Evolutionary conservation across 2,113 vertebrate genomes (phyloP).

Genomic region (Dascyllus trimaculatus): DNA sequence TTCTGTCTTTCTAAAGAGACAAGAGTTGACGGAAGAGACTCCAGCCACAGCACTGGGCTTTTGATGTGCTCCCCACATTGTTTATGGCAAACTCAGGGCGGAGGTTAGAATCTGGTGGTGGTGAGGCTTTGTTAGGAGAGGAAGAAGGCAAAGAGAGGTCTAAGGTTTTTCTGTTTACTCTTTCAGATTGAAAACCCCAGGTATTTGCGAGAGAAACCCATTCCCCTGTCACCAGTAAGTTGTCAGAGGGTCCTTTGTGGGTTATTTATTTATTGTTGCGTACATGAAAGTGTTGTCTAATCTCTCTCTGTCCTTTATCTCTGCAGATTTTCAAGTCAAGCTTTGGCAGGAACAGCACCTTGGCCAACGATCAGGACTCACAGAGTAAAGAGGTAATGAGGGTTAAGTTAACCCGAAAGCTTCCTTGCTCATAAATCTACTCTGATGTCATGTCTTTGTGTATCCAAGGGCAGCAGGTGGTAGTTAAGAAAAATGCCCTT

Average conservation of each 20-base stretch:
- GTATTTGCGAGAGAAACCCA: constrained; percentile 90
- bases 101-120: constrained; percentile 55
- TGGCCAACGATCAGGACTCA: constrained; percentile 71
- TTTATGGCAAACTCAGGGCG: constrained; percentile 72
- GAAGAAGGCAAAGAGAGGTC: constrained; percentile 37
- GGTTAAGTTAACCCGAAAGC: background rate
- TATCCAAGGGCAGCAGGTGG: constrained; percentile 23
- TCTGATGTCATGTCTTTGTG: background rate
- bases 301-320: constrained; percentile 33
- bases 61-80: constrained; percentile 75
- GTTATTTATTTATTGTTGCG: constrained; percentile 1
- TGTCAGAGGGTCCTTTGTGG: constrained; percentile 1
- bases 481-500: constrained; percentile 29
- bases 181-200: constrained; percentile 95
- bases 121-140: constrained; percentile 58
- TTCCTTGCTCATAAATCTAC: constrained; percentile 22
- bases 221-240: constrained; percentile 91
- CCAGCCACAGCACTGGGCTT: constrained; percentile 60
- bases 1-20: constrained; percentile 79
- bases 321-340: constrained; percentile 79
- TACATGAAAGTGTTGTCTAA: constrained; percentile 17
- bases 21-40: constrained; percentile 68
- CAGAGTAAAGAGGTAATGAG: constrained; percentile 80
- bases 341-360: constrained; percentile 79
- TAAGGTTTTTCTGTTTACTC: constrained; percentile 71